Percentiles rank a stretch among this genome's conserved stretches.
phyloP scores from a whole-genome alignment of 2,888 invertebrate genomes.

The Meteorus cinctellus region DNA sequence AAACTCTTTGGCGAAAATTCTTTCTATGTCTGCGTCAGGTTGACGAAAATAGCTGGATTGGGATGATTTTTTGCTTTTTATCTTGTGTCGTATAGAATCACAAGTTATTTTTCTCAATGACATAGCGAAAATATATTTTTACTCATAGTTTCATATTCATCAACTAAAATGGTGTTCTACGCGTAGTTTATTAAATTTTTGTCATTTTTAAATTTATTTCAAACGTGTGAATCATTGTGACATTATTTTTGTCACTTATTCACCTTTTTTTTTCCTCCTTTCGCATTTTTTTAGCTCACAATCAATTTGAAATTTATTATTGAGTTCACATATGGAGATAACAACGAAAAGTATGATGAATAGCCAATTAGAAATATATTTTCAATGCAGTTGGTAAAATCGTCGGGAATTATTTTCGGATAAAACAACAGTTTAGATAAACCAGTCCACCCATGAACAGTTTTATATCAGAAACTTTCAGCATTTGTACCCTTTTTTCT shows the following conservation, averaged over 20 bases:
- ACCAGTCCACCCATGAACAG: background rate
- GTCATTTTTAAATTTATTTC: background rate
- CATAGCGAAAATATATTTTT: background rate
- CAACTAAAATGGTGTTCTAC: no score
- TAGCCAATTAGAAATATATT: constrained; percentile 20
- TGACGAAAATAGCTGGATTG: background rate
- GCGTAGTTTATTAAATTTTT: background rate
- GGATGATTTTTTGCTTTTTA: background rate
- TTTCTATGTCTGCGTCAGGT: background rate
- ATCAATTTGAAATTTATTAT: constrained; percentile 10
- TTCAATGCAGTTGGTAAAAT: background rate
- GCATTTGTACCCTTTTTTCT: background rate
- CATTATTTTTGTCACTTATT: background rate
- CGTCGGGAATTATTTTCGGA: constrained; percentile 12
- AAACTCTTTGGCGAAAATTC: constrained; percentile 1
- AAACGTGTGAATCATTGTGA: background rate
- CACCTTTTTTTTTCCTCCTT: background rate
- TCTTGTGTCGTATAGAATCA: background rate
- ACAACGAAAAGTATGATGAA: constrained; percentile 28
- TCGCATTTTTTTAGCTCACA: background rate
- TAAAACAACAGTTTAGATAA: constrained; percentile 3
- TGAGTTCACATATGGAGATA: constrained; percentile 14
- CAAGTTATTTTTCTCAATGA: constrained; percentile 1
- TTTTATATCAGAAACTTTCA: background rate
- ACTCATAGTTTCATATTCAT: background rate